Percentiles rank a stretch among this genome's conserved stretches.
These are phyloP conservation scores for Holacanthus passer DNA, from an alignment of 2,113 vertebrate species.

Conservation along the genomic window DNA sequence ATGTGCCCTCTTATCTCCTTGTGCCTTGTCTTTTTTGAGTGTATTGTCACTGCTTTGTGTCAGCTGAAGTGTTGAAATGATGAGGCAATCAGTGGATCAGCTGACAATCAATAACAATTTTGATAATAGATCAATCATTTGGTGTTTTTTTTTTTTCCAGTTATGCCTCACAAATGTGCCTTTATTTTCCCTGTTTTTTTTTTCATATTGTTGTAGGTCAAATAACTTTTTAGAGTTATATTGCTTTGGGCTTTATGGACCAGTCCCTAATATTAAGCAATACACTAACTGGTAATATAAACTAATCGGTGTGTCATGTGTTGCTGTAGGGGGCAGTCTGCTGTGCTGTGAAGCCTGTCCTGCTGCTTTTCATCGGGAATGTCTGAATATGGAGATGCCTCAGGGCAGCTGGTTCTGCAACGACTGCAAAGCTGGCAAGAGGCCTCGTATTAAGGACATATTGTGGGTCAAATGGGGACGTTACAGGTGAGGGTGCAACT, in stretches of 20 bases:
- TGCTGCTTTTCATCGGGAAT: slow-evolving; percentile 97
- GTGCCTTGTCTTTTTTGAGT: too few species aligned
- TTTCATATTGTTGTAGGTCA: neutral
- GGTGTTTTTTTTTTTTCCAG: neutral
- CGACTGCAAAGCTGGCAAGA: slow-evolving; percentile 97
- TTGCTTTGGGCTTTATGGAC: too few species aligned
- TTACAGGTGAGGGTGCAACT: slow-evolving; percentile 87
- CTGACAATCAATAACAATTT: neutral
- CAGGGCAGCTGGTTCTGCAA: slow-evolving; percentile 99
- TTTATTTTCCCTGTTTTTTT: neutral
- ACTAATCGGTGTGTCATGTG: neutral
- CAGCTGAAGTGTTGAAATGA: too few species aligned
- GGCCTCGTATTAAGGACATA: slow-evolving; percentile 96
- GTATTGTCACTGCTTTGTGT: neutral
- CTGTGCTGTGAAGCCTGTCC: slow-evolving; percentile 98
- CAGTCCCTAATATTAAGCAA: neutral
- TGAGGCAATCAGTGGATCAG: neutral
- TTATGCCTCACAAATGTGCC: neutral
- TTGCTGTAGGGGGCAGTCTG: slow-evolving; percentile 93
- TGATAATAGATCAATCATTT: neutral
- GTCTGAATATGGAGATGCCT: slow-evolving; percentile 98
- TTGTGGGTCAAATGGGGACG: slow-evolving; percentile 99
- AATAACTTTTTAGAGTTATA: neutral
- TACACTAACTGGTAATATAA: neutral
- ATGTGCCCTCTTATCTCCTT: neutral